Evolutionary conservation across 2,797 vertebrate species (phyloP).

Genomic region (Vespertilio murinus): DNA sequence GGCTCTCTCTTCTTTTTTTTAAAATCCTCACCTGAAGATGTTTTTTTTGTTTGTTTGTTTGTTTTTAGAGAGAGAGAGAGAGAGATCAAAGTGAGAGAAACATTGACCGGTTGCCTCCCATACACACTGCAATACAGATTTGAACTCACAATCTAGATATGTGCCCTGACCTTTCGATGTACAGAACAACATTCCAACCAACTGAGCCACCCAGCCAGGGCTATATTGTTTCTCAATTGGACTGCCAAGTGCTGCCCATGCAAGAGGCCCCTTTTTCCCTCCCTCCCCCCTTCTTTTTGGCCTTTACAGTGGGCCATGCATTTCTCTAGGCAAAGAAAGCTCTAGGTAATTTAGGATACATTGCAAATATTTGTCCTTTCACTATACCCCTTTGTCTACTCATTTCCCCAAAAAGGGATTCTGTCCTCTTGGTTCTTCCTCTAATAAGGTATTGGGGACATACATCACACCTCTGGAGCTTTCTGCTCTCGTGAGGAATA

Average conservation of each 20-base stretch:
- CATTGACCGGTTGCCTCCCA: neutral
- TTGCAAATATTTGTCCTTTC: neutral
- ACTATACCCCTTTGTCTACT: neutral
- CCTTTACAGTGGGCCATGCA: neutral
- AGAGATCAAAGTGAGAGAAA: neutral
- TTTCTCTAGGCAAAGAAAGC: slow-evolving; percentile 29
- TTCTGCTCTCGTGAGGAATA: neutral
- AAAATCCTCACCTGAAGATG: neutral
- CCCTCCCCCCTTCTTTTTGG: neutral
- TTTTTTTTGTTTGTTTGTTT: neutral
- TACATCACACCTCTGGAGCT: neutral
- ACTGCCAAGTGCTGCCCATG: neutral
- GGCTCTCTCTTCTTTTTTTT: neutral
- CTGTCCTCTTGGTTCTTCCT: neutral
- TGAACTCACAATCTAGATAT: neutral
- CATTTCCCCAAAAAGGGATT: neutral
- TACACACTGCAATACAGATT: neutral
- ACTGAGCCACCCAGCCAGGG: neutral
- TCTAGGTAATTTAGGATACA: neutral
- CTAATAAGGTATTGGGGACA: neutral
- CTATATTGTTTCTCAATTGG: neutral
- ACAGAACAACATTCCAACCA: neutral
- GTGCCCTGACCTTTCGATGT: neutral
- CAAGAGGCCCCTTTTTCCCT: neutral
- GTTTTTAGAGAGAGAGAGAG: neutral